phyloP scores from a whole-genome alignment of 2,888 invertebrate species.

The Papilio gigon region DNA sequence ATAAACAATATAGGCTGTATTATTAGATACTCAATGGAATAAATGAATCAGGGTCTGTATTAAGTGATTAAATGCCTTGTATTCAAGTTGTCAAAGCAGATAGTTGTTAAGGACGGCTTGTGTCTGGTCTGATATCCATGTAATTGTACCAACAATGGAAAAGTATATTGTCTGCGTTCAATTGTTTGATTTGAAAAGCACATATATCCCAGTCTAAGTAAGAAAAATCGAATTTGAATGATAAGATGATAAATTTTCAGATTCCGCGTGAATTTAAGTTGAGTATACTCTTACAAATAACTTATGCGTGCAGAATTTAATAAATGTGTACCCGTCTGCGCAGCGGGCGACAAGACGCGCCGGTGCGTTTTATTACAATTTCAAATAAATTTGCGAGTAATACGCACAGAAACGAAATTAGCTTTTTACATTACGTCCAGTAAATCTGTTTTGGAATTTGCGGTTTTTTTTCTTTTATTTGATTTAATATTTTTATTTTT shows the following conservation, averaged over 20 bases:
- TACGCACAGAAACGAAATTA: constrained; percentile 24
- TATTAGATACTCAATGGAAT: neutral
- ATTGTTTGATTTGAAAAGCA: too few relatives aligned
- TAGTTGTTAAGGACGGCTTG: neutral
- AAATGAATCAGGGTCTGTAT: neutral
- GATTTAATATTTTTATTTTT: too few relatives aligned
- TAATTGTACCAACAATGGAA: too few relatives aligned
- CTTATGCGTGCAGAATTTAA: constrained; percentile 38
- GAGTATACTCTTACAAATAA: neutral
- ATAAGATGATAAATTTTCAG: neutral
- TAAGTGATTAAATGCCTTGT: neutral
- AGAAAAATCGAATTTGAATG: neutral
- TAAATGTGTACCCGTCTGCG: constrained; percentile 27
- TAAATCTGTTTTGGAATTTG: constrained; percentile 3
- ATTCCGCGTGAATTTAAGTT: neutral
- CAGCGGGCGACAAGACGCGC: neutral
- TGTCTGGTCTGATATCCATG: constrained; percentile 8
- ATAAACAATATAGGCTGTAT: neutral
- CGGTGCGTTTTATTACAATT: constrained; percentile 39
- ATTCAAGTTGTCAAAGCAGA: neutral
- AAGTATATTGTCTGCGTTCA: too few relatives aligned
- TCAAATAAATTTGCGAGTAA: constrained; percentile 31
- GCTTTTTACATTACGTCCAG: constrained; percentile 22
- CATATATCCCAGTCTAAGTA: too few relatives aligned
- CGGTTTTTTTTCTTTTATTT: neutral